Base-by-base conservation (phyloP, 2,888 invertebrate species). In the Lepidochitona cinerea region DNA sequence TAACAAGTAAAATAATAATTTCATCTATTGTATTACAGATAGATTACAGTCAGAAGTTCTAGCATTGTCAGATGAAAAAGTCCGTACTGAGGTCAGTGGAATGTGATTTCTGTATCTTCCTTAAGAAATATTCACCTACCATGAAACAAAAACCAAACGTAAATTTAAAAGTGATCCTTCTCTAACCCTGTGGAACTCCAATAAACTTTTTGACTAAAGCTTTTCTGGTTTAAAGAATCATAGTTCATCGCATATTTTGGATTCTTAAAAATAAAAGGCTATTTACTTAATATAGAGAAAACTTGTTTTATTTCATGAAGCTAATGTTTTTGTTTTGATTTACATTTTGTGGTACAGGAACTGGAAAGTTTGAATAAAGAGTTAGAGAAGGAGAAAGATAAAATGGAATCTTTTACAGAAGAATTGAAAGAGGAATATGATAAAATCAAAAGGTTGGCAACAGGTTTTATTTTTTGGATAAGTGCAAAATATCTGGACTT, bases 361-460 rank as follows among this genome's bases (percentile, higher is more conserved):
- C 80, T 92, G 68, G 90, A 89, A 71, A 85, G 83, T 64, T 75
- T 91, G 35, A 91, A 91, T 73, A 85, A 85, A 32, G 91, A 91
- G 79, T 82, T 92, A 67, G 91, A 91, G 79, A 88, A 88, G 53
- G 92, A 92, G 74, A 88, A 91, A 74, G 82, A 84, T 32, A 91
- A 90, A 73, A 80, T 92, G 81, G 91, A 91, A 73, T 75, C 84
- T 26, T 89, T 90, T 64, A 89, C 90, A n/a, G 83, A 87, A 54
- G 91, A 91, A 70, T 84, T 92, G 75, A 88, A 88, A 74, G 87
- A 89, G 69, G 91, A 92, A 75, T 88, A 91, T 79, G 86, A 88
- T 9, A 83, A 79, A 72, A 84, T 88, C 5, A 86, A 87, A 83
- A 80, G 75, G 90, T 89, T 80, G 79, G n/a, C n/a, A n/a, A n/a